These are phyloP conservation scores for Gila orcuttii DNA, from an alignment of 2,113 vertebrate species.

Conservation along the genomic window DNA sequence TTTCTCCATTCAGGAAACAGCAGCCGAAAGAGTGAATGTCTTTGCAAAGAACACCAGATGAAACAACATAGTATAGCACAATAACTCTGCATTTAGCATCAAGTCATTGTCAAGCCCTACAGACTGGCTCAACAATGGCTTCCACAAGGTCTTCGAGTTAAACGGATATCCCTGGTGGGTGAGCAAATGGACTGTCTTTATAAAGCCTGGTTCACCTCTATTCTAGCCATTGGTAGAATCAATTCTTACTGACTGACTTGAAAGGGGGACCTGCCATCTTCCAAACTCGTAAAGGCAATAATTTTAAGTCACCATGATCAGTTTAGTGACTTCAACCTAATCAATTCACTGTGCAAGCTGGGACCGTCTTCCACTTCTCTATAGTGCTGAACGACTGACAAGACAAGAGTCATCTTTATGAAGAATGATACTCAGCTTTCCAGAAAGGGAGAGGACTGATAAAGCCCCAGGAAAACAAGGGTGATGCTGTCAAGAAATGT, in stretches of 20 bases:
- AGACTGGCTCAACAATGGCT: neutral
- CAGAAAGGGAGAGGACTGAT: neutral
- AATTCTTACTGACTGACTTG: neutral
- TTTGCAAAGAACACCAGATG: neutral
- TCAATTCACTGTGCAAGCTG: neutral
- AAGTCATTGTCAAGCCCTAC: neutral
- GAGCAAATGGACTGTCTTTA: neutral
- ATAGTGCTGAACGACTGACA: neutral
- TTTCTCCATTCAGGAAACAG: too few species aligned
- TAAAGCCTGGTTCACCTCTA: neutral
- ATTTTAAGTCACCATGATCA: neutral
- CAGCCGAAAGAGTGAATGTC: neutral
- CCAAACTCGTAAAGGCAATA: neutral
- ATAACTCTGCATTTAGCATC: neutral
- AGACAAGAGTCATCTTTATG: neutral
- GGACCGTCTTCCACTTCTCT: neutral
- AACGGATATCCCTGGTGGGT: neutral
- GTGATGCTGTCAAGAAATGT: neutral
- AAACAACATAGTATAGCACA: neutral
- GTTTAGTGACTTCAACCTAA: neutral
- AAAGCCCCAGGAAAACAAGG: neutral
- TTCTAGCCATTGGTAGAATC: neutral
- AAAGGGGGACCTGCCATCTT: neutral
- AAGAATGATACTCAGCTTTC: neutral
- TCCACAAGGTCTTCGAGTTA: neutral